A percentile compares a stretch with the other conserved stretches of the same genome.
These are phyloP conservation scores for Pardosa pseudoannulata DNA, from an alignment of 2,888 invertebrate species.

Conservation along the genomic window DNA sequence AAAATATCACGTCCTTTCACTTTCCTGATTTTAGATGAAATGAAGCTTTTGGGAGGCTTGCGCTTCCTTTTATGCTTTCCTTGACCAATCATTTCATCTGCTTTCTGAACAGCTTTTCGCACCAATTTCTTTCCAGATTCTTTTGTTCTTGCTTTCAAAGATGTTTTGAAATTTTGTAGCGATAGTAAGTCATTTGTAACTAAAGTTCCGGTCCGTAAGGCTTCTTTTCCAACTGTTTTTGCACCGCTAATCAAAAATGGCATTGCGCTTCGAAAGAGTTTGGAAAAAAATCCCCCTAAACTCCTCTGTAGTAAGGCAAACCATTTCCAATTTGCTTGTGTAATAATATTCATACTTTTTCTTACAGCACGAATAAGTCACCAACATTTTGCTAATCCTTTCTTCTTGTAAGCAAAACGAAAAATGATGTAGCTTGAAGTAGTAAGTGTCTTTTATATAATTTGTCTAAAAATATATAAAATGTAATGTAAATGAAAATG, in stretches of 20 bases:
- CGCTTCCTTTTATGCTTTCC: slow-evolving; percentile 48
- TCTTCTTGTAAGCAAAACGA: neutral
- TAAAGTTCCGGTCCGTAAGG: slow-evolving; percentile 20
- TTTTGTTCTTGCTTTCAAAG: slow-evolving; percentile 21
- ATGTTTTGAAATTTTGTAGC: slow-evolving; percentile 19
- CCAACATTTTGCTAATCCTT: neutral
- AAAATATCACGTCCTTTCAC: slow-evolving; percentile 35
- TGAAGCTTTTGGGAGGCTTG: slow-evolving; percentile 14
- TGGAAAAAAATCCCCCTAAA: slow-evolving; percentile 36
- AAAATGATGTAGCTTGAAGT: neutral
- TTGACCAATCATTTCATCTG: slow-evolving; percentile 26
- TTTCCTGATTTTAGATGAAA: slow-evolving; percentile 15
- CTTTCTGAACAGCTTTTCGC: slow-evolving; percentile 6
- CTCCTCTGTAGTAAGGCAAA: slow-evolving; percentile 37
- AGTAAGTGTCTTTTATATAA: slow-evolving; percentile 12
- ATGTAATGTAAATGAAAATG: neutral
- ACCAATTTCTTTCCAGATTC: slow-evolving; percentile 22
- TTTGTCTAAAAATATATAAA: too few species aligned
- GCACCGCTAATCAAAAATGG: slow-evolving; percentile 48
- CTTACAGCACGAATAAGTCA: neutral
- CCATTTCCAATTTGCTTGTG: slow-evolving; percentile 32
- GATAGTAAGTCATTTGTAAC: slow-evolving; percentile 36
- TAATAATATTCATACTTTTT: slow-evolving; percentile 25
- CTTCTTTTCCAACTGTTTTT: slow-evolving; percentile 44
- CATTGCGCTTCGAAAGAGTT: slow-evolving; percentile 47